Base-by-base conservation (phyloP, 2,797 vertebrate species). In the Spondyliosoma cantharus region DNA sequence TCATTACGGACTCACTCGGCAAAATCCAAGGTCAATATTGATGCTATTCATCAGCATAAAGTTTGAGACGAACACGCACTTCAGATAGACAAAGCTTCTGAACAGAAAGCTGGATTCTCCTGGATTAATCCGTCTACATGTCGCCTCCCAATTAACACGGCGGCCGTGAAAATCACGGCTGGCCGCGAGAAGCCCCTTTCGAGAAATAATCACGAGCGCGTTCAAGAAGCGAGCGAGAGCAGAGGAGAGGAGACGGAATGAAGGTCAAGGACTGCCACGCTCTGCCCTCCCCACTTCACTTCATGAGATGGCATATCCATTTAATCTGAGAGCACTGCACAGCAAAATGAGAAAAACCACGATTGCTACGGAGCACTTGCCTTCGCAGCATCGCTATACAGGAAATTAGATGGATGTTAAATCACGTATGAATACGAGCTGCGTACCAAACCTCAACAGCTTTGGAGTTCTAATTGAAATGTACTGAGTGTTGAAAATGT, bases 191-290 rank as follows among this genome's bases (percentile, higher is more conserved):
- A 69, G 43, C 22, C 22, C 22, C 2, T 1, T 69, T 71, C 12
- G 32, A 46, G 45, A 74, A 43, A 70, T 53, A 73, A 75, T 73
- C 45, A 68, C 7, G 46, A 57, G 54, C 43, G 54, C 0, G 19
- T 48, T 50, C 8, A 61, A 71, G 42, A 52, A 54, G 14, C 8
- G 25, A 43, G 52, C 19, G 43, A 45, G 46, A 24, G 3, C 42
- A 53, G 64, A 49, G 6, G 56, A 54, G 37, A 50, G 24, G 54
- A 58, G 37, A 48, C 2, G 32, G 53, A 1, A 43, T 29, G 80
- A 77, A 87, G 83, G 85, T 86, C 80, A 86, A 87, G 50, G 70
- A 79, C 64, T 71, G n/a, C 58, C 79, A 20, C 76, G 60, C 77
- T 78, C 76, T 53, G 50, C 25, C 22, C 74, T 66, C 62, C 65